Evolutionary conservation across 2,797 vertebrate species (phyloP), one percentile per base, ranked within the genome.

Genomic region (Leontopithecus rosalia): DNA sequence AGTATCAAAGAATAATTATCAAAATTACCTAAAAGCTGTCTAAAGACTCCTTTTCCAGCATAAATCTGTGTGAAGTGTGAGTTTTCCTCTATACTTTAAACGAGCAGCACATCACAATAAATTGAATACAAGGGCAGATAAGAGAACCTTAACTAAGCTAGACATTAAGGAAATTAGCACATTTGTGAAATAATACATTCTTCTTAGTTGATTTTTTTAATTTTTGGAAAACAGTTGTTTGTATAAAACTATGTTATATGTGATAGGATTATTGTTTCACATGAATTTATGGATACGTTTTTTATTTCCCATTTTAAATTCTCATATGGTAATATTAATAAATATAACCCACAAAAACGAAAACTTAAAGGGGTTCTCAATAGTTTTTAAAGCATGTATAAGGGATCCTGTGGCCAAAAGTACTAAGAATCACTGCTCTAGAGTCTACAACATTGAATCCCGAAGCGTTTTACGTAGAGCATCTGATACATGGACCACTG

Each of bases 21-120:
- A 87, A 36, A 90, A 81, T 88, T 93, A 94, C 61, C 64, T 85
- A 36, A 79, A 96, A 95, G 72, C 30, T 88, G 17, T 81, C 48
- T 92, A 82, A 94, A 55, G 85, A 24, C 13, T 50, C 36, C 30
- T 52, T 86, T 87, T 94, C 89, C 12, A 55, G 19, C 24, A 72
- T 8, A 8, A 61, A 76, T 24, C 61, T 73, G 1, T 61, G 14
- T 86, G 26, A 96, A 87, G 6, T 83, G 26, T 48, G 28, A 90
- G 13, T 67, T 96, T 57, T 95, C 58, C 36, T 88, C 73, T 82
- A 61, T 22, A 43, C n/a, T 86, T 90, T 72, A 87, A 85, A 61
- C 9, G 77, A 85, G 15, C 39, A 84, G 22, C 39, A 20, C 90
- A 85, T 43, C 50, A 9, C 50, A 70, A 7, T 93, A 64, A 85